Evolutionary conservation across 2,797 vertebrate genomes (phyloP), one percentile per base, ranked within the genome.

Genomic region (Otolemur crassicaudatus): DNA sequence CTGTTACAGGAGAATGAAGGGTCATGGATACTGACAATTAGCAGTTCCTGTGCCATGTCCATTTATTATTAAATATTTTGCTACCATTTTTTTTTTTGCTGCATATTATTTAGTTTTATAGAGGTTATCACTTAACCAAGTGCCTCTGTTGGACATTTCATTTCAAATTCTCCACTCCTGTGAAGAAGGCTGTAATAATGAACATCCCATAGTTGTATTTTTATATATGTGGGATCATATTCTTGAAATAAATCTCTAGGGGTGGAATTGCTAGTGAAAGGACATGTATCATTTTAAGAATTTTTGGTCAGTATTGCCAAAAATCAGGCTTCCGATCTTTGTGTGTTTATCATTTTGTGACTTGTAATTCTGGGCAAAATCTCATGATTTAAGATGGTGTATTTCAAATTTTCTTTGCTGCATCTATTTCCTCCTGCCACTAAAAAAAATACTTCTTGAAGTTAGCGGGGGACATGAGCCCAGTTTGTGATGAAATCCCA

Each of bases 321-420:
- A 87, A 91, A 88, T 96, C 89, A 60, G 80, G 12, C 65, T 95
- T 96, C 87, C 0, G 0, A 60, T 96, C 70, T 93, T 94, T 70
- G 69, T 86, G 67, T 81, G 53, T 91, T 96, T 84, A 93, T 97
- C 61, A 90, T 90, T 93, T 95, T 76, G 95, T 96, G 95, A 97
- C 94, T 97, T 95, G 94, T 70, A 92, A 95, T 97, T 96, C 96
- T 90, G 69, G 79, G 76, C 46, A 89, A 86, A 97, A 67, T 3
- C 27, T 19, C 4, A 76, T 93, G 96, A 95, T 91, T 95, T 95
- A 96, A 46, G 76, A 75, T 77, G 23, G 27, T 87, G 8, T 14
- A 91, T 90, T 81, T 95, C 81, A 94, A 46, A 85, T 82, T 95
- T 72, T 84, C 23, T 88, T 67, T 88, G 43, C 58, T 82, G 40